Percentiles rank a stretch among this genome's conserved stretches.
These are phyloP conservation scores for Crioceris asparagi DNA, from an alignment of 2,888 invertebrate genomes.

Conservation along the genomic window DNA sequence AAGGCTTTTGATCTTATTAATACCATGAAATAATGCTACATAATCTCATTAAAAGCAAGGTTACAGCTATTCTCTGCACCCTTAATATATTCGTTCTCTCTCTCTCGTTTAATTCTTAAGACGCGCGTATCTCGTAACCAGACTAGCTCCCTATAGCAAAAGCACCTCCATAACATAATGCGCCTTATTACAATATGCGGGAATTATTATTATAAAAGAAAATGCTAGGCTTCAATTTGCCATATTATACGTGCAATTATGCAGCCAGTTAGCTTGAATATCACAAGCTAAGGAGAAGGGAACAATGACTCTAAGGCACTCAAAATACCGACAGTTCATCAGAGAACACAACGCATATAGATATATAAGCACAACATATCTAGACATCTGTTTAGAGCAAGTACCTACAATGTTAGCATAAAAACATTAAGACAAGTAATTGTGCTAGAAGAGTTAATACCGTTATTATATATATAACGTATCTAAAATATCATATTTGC, in stretches of 20 bases:
- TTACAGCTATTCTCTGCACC: conserved; percentile 47
- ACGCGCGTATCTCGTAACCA: conserved; percentile 20
- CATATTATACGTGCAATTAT: conserved; percentile 12
- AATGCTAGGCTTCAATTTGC: conserved; percentile 14
- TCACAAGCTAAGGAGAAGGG: too few species aligned
- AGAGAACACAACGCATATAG: too few species aligned
- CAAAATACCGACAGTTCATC: too few species aligned
- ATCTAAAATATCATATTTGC: too few species aligned
- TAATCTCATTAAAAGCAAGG: conserved; percentile 67
- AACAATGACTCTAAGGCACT: too few species aligned
- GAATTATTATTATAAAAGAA: conserved; percentile 16
- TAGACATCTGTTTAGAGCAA: too few species aligned
- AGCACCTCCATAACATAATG: conserved; percentile 5
- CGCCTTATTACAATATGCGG: conserved; percentile 18
- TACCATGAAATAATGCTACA: conserved; percentile 65
- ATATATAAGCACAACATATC: too few species aligned
- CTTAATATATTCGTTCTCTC: conserved; percentile 40
- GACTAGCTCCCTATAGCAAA: background rate
- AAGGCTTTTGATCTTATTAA: conserved; percentile 67
- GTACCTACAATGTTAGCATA: too few species aligned
- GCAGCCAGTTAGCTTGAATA: too few species aligned
- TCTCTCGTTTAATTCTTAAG: conserved; percentile 39
- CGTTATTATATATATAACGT: too few species aligned
- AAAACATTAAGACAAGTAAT: too few species aligned
- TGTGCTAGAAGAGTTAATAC: too few species aligned